A percentile compares a stretch with the other conserved stretches of the same genome.
Evolutionary conservation across 1,140 invertebrate species (phyloP).

Genomic region (Radopholus similis): DNA sequence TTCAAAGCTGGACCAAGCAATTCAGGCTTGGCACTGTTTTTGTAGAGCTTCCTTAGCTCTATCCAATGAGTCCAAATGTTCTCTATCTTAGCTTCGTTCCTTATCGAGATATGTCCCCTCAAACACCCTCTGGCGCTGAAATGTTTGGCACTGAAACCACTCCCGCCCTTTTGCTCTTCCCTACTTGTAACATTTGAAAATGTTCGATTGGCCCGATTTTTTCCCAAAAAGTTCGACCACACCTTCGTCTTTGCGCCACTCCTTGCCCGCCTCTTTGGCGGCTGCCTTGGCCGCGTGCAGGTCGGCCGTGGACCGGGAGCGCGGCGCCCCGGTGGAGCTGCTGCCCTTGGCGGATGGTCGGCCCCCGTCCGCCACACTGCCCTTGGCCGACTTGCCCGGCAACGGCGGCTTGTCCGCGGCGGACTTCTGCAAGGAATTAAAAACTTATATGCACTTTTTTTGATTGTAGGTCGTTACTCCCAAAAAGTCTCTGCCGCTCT

Average conservation of each 20-base stretch:
- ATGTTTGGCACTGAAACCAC: no score
- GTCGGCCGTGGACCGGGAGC: slow-evolving; percentile 4
- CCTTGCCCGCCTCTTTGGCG: slow-evolving; percentile 1
- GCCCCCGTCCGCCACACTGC: neutral
- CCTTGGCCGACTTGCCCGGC: neutral
- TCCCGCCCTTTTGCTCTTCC: no score
- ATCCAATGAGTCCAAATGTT: no score
- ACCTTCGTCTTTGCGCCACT: slow-evolving; percentile 7
- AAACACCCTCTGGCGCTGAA: no score
- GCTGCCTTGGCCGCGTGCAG: slow-evolving; percentile 9
- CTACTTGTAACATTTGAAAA: no score
- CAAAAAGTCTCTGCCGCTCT: neutral
- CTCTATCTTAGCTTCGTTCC: no score
- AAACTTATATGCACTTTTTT: neutral
- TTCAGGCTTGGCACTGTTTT: no score
- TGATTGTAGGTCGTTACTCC: neutral
- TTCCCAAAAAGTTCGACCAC: neutral
- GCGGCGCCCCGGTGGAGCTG: neutral
- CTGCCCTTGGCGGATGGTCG: neutral
- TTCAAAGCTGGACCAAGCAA: no score
- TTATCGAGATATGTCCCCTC: no score
- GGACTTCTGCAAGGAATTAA: neutral
- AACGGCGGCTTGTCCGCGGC: slow-evolving; percentile 3
- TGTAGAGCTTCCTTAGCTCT: no score
- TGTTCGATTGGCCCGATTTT: no score